Evolutionary conservation across 2,888 invertebrate genomes (phyloP).

Genomic region (Anodontia alba): DNA sequence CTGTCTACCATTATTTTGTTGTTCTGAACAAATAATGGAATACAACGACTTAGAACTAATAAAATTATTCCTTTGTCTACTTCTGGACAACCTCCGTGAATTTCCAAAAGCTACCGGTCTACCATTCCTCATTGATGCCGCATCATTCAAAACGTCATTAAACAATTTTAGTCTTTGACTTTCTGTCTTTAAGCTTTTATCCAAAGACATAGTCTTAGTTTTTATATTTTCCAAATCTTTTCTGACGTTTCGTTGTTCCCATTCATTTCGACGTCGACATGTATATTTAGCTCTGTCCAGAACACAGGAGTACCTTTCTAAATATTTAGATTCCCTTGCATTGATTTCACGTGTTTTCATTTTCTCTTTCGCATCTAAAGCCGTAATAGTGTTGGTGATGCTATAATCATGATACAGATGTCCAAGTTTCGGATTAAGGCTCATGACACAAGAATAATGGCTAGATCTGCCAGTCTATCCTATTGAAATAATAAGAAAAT

Average conservation of each 20-base stretch:
- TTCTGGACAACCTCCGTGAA: neutral
- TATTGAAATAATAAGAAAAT: too few species aligned
- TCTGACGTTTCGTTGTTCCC: conserved; percentile 60
- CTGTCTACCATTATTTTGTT: neutral
- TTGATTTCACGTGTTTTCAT: conserved; percentile 71
- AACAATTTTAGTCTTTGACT: conserved; percentile 18
- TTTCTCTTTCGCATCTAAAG: conserved; percentile 70
- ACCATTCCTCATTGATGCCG: neutral
- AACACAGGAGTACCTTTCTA: conserved; percentile 56
- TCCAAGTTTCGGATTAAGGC: conserved; percentile 60
- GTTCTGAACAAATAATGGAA: neutral
- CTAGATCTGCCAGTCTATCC: too few species aligned
- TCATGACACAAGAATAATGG: conserved; percentile 45
- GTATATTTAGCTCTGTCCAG: conserved; percentile 65
- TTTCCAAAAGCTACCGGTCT: neutral
- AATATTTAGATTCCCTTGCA: conserved; percentile 66
- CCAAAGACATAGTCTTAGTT: conserved; percentile 62
- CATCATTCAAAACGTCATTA: neutral
- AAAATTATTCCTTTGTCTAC: neutral
- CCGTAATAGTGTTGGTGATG: conserved; percentile 51
- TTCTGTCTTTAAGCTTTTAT: conserved; percentile 48
- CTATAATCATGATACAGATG: conserved; percentile 72
- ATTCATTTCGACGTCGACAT: conserved; percentile 57
- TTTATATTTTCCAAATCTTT: conserved; percentile 55
- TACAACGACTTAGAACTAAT: neutral